phyloP scores from a whole-genome alignment of 2,113 vertebrate species.

The Glaucidium brasilianum region DNA sequence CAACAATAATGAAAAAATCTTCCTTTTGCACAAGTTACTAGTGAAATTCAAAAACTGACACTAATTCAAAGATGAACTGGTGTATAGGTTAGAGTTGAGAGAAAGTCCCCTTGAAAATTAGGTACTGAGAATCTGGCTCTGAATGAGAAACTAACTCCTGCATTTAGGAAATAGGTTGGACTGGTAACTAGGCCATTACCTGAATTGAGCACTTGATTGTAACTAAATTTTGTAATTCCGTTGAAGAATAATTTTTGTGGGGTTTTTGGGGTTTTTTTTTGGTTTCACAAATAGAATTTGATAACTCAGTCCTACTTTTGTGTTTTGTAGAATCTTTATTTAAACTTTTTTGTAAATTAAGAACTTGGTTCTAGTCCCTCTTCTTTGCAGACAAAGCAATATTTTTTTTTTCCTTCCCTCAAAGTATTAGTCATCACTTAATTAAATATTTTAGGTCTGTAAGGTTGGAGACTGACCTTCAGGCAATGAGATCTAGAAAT shows the following conservation, averaged over 20 bases:
- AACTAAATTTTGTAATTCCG: conserved; percentile 8
- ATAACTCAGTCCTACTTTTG: background rate
- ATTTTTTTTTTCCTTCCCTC: background rate
- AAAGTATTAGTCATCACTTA: background rate
- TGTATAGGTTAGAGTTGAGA: background rate
- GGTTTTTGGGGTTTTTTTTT: background rate
- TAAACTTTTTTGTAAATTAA: conserved; percentile 24
- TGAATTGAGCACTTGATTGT: conserved; percentile 21
- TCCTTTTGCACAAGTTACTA: background rate
- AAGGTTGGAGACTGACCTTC: background rate
- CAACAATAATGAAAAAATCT: background rate
- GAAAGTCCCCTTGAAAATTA: background rate
- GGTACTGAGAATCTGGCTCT: background rate
- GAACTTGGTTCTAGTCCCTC: background rate
- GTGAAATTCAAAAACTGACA: background rate
- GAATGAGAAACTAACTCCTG: background rate
- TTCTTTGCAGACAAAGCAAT: background rate
- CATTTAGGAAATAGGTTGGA: background rate
- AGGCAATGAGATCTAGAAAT: background rate
- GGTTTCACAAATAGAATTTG: conserved; percentile 21
- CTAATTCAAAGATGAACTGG: background rate
- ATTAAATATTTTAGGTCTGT: background rate
- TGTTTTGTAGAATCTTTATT: conserved; percentile 15
- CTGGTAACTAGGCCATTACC: background rate
- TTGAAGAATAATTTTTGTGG: background rate